Evolutionary conservation across 1,140 invertebrate genomes (phyloP).

Genomic region (Homarus americanus): DNA sequence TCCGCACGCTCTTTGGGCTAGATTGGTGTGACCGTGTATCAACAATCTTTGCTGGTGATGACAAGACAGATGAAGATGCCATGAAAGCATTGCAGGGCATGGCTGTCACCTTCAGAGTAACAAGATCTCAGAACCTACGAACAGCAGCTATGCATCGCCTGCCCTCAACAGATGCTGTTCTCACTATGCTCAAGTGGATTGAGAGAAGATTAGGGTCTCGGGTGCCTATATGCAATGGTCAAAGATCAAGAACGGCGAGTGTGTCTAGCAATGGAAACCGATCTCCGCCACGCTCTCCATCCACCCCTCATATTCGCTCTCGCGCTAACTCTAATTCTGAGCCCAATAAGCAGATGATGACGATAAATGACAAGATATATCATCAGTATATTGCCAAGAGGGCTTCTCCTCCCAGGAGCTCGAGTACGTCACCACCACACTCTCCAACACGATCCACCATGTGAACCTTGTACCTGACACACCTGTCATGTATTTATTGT

Average conservation of each 20-base stretch:
- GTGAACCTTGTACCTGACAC: neutral
- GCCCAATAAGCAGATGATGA: conserved; percentile 55
- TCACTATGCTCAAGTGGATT: conserved; percentile 93
- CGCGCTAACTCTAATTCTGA: conserved; percentile 56
- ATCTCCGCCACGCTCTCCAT: conserved; percentile 24
- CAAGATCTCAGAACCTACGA: conserved; percentile 89
- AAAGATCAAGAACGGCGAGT: conserved; percentile 46
- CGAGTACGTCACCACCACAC: conserved; percentile 41
- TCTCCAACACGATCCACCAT: conserved; percentile 57
- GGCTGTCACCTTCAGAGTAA: conserved; percentile 93
- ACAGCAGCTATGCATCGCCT: conserved; percentile 91
- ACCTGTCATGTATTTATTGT: neutral
- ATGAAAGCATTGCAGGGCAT: conserved; percentile 88
- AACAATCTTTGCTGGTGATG: conserved; percentile 94
- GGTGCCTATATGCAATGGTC: conserved; percentile 38
- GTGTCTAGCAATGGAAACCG: conserved; percentile 40
- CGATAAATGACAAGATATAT: conserved; percentile 47
- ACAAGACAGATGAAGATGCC: conserved; percentile 93
- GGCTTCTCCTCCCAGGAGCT: conserved; percentile 14
- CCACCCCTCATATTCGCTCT: conserved; percentile 42
- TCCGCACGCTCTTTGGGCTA: conserved; percentile 91
- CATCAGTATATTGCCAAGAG: conserved; percentile 46
- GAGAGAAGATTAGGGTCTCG: conserved; percentile 86
- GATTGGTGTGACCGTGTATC: conserved; percentile 94
- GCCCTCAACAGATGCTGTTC: conserved; percentile 91